Base-by-base conservation (phyloP, 2,113 vertebrate genomes). In the Dolichotis patagonum region DNA sequence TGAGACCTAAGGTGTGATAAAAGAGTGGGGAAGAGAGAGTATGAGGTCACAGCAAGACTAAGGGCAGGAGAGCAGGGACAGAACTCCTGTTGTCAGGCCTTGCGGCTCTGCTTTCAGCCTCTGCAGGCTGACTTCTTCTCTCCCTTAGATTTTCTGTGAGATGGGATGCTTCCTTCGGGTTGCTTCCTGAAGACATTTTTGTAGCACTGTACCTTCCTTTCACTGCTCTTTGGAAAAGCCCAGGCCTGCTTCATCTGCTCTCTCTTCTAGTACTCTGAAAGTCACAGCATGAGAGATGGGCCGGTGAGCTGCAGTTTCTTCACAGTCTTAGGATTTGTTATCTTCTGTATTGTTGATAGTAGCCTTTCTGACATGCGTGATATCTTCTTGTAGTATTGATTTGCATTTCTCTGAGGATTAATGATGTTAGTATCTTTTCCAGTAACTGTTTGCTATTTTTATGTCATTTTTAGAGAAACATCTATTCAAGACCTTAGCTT, bases 31-130 rank as follows among this genome's bases (percentile, higher is more conserved):
- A 84, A 86, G 84, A 73, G 12, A n/a, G 16, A 20, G 9, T 0
- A 1, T 1, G 0, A 11, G 52, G 17, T 30, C 8, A 52, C n/a
- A 35, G 5, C 26, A 46, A 0, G n/a, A 58, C 14, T 26, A 19
- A 20, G 11, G 12, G 7, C 16, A 49, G 28, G 85, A 52, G 0
- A 80, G 1, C 7, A 32, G 63, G 19, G 67, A 32, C 65, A 78
- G 80, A 77, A 9, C 28, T 46, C 30, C 4, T 1, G 9, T 46
- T 41, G 14, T 8, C 69, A 52, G 35, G 17, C 65, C 0, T 3
- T 13, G 20, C 7, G 46, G n/a, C 38, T 16, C 24, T 4, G 3
- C 32, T 26, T 69, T 41, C 26, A 13, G 3, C 7, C 32, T 30
- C 62, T 35, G 3, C 28, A 80, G 54, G 26, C 26, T 86, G 7